A percentile compares a stretch with the other conserved stretches of the same genome.
These are phyloP conservation scores for Enteromius afrohamiltoni DNA, from an alignment of 2,797 vertebrate genomes.

Conservation along the genomic window DNA sequence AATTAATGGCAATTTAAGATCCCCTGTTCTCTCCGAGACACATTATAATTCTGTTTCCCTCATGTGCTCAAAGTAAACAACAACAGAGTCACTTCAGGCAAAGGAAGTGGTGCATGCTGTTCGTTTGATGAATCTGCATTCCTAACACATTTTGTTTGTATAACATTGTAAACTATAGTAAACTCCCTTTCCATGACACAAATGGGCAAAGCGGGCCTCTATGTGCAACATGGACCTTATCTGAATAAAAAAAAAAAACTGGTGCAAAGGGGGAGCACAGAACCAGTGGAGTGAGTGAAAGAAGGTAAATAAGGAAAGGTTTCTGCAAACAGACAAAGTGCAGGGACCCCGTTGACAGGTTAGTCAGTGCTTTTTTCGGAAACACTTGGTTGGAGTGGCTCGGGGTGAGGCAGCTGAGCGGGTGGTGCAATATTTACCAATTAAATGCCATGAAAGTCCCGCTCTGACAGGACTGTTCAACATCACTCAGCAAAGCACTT, in stretches of 20 bases:
- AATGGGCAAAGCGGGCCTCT: slow-evolving; percentile 50
- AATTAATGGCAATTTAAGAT: slow-evolving; percentile 16
- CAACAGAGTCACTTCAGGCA: slow-evolving; percentile 20
- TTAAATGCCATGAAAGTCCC: slow-evolving; percentile 29
- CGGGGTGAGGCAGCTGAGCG: slow-evolving; percentile 7
- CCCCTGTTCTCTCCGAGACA: background rate
- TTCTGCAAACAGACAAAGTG: slow-evolving; percentile 62
- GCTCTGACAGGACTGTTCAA: slow-evolving; percentile 13
- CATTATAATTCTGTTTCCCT: slow-evolving; percentile 11
- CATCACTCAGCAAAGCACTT: slow-evolving; percentile 15
- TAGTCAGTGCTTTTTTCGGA: slow-evolving; percentile 46
- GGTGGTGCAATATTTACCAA: slow-evolving; percentile 53
- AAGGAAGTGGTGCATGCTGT: background rate
- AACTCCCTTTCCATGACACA: slow-evolving; percentile 41
- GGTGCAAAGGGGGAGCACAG: slow-evolving; percentile 42
- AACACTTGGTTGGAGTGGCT: slow-evolving; percentile 49
- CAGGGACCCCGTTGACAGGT: slow-evolving; percentile 54
- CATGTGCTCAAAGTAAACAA: background rate
- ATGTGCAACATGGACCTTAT: slow-evolving; percentile 47
- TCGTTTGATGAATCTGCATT: slow-evolving; percentile 11
- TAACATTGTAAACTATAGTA: slow-evolving; percentile 40
- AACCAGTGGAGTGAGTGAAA: slow-evolving; percentile 38
- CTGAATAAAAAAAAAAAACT: slow-evolving; percentile 17
- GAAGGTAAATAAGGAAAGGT: slow-evolving; percentile 60
- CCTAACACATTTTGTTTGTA: background rate